Base-by-base conservation (phyloP, 2,113 vertebrate genomes). In the Prunella himalayana region DNA sequence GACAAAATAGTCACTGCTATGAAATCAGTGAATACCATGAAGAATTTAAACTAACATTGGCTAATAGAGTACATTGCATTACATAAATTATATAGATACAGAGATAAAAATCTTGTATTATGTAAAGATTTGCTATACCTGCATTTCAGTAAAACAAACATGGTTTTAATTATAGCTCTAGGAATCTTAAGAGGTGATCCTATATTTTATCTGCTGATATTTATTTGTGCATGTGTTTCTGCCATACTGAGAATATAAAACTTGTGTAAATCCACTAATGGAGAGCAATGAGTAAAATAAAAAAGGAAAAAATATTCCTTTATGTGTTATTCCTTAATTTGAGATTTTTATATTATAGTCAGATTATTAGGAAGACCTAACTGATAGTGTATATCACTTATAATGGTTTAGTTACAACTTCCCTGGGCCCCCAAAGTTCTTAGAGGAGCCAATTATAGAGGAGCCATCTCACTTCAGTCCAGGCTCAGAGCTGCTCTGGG, bases 1-100 rank as follows among this genome's bases (percentile, higher is more conserved):
- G 96, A 96, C 95, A 94, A 96, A 98, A 96, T 86, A 96, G 83
- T 45, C 92, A 45, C 41, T 50, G 88, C 94, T 95, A 92, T 69
- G 61, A 92, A 97, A 93, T 76, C 80, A 44, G 42, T 54, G 57
- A 95, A 79, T 41, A 28, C 80, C 84, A 37, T 49, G 35, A 75
- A 94, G 76, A 92, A 91, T 95, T 85, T 90, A 86, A 96, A 92
- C 65, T 61, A 75, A 68, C 44, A 35, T 20, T 88, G 61, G 69
- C 83, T 97, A 96, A 96, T 95, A 19, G 42, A 93, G 63, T 49
- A 51, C 22, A 14, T 28, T 35, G 50, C 35, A 25, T 88, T 77
- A 86, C 25, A 51, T 70, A 77, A 88, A 71, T 88, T 70, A 66
- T 64, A 54, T 49, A 89, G 75, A 49, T 68, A 54, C 4, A 65